These are phyloP conservation scores for Keiferia lycopersicella DNA, from an alignment of 2,888 invertebrate genomes.

Conservation along the genomic window DNA sequence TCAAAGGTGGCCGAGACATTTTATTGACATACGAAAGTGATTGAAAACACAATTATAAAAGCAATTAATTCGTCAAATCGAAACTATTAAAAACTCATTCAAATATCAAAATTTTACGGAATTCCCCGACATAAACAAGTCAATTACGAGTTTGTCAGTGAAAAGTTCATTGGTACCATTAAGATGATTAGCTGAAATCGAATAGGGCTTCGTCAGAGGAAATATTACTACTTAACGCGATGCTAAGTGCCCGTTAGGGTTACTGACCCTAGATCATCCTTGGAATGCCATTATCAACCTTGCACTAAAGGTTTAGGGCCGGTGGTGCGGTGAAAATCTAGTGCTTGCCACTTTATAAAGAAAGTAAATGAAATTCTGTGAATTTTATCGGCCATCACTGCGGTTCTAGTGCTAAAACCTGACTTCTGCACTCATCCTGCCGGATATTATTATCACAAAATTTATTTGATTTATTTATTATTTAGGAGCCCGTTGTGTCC, in stretches of 20 bases:
- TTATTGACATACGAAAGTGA: not conserved
- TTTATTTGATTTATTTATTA: too few species aligned
- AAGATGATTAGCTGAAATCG: slow-evolving; percentile 21
- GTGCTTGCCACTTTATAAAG: too few species aligned
- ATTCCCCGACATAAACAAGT: slow-evolving; percentile 22
- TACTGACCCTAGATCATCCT: slow-evolving; percentile 38
- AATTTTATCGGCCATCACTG: too few species aligned
- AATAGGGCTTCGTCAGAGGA: slow-evolving; percentile 29
- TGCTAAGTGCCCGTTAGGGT: slow-evolving; percentile 44
- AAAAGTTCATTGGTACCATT: slow-evolving; percentile 24
- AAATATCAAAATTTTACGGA: not conserved
- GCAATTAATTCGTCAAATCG: too few species aligned
- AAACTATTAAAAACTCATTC: not conserved
- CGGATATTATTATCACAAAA: too few species aligned
- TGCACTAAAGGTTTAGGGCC: not conserved
- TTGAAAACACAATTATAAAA: too few species aligned
- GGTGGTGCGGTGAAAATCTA: too few species aligned
- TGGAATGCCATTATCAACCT: not conserved
- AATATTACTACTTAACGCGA: slow-evolving; percentile 24
- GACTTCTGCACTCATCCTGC: too few species aligned
- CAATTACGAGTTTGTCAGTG: slow-evolving; percentile 25
- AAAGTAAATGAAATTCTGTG: too few species aligned
- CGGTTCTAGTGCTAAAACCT: too few species aligned
- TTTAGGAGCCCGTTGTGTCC: too few species aligned
- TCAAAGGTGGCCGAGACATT: not conserved